Percentiles rank a stretch among this genome's conserved stretches.
These are phyloP conservation scores for Habrosyne pyritoides DNA, from an alignment of 2,888 invertebrate genomes.

Conservation along the genomic window DNA sequence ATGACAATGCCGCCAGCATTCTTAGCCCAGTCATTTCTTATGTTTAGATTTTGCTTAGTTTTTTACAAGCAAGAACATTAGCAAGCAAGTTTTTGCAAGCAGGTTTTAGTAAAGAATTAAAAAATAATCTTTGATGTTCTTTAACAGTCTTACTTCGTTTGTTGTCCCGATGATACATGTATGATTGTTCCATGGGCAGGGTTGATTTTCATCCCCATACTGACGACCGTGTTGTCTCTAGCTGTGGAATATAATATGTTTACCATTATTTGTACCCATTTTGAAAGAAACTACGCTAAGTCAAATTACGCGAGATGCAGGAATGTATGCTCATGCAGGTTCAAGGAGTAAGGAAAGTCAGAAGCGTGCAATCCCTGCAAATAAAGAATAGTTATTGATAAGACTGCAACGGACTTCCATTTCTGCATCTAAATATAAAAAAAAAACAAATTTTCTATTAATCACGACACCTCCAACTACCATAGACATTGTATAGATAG, in stretches of 20 bases:
- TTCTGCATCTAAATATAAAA: too few relatives aligned
- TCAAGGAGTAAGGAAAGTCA: neutral
- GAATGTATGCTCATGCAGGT: neutral
- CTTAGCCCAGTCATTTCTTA: too few relatives aligned
- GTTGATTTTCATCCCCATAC: slow-evolving; percentile 80
- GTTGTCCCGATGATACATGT: slow-evolving; percentile 77
- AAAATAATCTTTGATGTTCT: neutral
- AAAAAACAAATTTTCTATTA: too few relatives aligned
- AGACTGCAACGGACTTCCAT: neutral
- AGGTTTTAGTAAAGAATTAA: too few relatives aligned
- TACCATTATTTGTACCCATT: slow-evolving; percentile 7
- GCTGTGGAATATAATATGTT: slow-evolving; percentile 42
- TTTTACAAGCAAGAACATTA: too few relatives aligned
- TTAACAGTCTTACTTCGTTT: slow-evolving; percentile 66
- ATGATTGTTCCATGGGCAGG: slow-evolving; percentile 77
- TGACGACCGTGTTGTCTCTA: slow-evolving; percentile 75
- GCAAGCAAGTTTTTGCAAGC: too few relatives aligned
- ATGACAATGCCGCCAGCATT: too few relatives aligned
- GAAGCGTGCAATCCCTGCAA: neutral
- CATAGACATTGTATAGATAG: too few relatives aligned
- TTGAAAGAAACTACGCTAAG: neutral
- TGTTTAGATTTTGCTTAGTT: too few relatives aligned
- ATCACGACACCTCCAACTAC: too few relatives aligned
- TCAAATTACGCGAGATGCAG: slow-evolving; percentile 1
- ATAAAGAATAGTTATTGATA: neutral